Evolutionary conservation across 1,140 invertebrate species (phyloP).

Genomic region (Pomacea maculata): DNA sequence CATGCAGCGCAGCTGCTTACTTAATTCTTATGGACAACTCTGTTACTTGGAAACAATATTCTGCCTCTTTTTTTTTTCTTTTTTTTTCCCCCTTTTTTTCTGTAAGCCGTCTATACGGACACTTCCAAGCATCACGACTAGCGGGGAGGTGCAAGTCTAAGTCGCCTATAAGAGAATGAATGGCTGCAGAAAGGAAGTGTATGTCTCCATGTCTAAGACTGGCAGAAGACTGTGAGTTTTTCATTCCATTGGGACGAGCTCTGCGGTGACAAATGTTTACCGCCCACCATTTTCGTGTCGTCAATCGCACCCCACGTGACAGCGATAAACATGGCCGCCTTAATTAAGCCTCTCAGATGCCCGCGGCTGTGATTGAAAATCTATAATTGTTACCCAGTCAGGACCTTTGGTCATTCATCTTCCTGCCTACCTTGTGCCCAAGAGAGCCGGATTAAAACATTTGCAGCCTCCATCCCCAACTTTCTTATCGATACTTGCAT

Average conservation of each 20-base stretch:
- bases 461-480: too few species aligned
- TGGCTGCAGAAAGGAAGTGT: neutral
- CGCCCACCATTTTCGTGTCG: conserved; percentile 23
- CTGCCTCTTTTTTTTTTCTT: neutral
- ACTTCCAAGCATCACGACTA: neutral
- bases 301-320: conserved; percentile 27
- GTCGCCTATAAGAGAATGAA: neutral
- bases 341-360: conserved; percentile 31
- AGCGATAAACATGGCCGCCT: conserved; percentile 29
- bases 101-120: neutral
- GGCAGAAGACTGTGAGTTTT: conserved; percentile 2
- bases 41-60: too few species aligned
- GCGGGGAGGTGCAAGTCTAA: neutral
- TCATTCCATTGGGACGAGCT: neutral
- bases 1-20: too few species aligned
- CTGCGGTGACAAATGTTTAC: conserved; percentile 15
- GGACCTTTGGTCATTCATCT: conserved; percentile 10
- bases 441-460: neutral
- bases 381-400: conserved; percentile 13
- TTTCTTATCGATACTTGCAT: too few species aligned
- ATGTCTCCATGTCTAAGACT: conserved; percentile 1
- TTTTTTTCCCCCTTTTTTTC: neutral
- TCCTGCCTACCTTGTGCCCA: neutral
- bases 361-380: conserved; percentile 23
- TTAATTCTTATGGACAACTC: too few species aligned